These are phyloP conservation scores for Hystrix cristata DNA, from an alignment of 2,113 vertebrate genomes.

Conservation along the genomic window DNA sequence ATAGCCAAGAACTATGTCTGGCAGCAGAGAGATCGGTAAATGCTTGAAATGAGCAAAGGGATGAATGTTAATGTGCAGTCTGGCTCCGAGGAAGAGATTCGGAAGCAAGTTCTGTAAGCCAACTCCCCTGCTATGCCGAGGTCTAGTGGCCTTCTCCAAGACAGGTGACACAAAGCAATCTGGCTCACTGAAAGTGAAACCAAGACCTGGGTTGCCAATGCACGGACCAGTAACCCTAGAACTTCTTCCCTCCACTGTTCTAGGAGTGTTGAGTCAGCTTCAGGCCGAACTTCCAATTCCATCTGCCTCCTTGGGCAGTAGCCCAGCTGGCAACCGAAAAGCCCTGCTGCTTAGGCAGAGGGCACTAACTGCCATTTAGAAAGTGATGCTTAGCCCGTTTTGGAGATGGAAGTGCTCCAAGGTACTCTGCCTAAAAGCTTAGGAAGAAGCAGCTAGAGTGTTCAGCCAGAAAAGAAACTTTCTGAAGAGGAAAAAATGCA, in stretches of 20 bases:
- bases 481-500: constrained; percentile 24
- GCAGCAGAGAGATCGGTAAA: not conserved
- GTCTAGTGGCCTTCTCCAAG: not conserved
- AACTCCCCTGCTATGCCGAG: not conserved
- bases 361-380: not conserved
- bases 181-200: not conserved
- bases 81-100: not conserved
- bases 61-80: not conserved
- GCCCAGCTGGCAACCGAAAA: constrained; percentile 40
- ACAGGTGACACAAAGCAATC: not conserved
- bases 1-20: not conserved
- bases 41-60: not conserved
- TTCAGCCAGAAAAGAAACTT: constrained; percentile 60
- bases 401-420: constrained; percentile 62
- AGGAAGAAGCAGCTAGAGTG: constrained; percentile 42
- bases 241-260: not conserved
- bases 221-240: not conserved
- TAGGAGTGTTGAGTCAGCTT: not conserved
- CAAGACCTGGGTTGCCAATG: not conserved
- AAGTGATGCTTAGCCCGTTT: constrained; percentile 8
- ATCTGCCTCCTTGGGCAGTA: constrained; percentile 55
- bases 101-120: not conserved
- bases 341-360: not conserved
- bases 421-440: not conserved
- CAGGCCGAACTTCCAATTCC: constrained; percentile 33